Percentiles rank a stretch among this genome's conserved stretches.
Evolutionary conservation across 2,797 vertebrate species (phyloP).

Genomic region (Philypnodon macrostomus): DNA sequence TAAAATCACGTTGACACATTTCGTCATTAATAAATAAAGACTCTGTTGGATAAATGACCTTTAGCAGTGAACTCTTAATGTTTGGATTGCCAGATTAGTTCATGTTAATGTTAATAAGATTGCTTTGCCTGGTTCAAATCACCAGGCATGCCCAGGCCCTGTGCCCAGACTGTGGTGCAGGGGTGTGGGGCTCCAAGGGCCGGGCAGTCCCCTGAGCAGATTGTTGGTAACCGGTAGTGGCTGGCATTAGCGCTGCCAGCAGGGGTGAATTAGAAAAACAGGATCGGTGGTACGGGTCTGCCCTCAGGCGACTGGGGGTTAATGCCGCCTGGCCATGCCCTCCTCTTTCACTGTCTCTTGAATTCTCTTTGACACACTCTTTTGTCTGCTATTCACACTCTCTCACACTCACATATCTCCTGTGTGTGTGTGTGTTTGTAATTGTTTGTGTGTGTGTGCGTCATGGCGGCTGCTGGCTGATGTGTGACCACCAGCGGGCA

Average conservation of each 20-base stretch:
- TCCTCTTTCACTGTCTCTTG: conserved; percentile 24
- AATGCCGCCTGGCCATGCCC: conserved; percentile 68
- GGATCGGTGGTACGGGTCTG: conserved; percentile 67
- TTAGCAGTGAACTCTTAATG: conserved; percentile 5
- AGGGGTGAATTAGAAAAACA: conserved; percentile 77
- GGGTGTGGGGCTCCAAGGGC: conserved; percentile 44
- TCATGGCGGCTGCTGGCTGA: conserved; percentile 73
- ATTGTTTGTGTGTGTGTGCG: conserved; percentile 59
- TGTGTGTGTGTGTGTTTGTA: conserved; percentile 43
- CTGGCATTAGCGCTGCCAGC: conserved; percentile 69
- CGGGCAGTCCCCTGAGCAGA: conserved; percentile 68
- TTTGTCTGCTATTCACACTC: conserved; percentile 18
- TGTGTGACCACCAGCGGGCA: conserved; percentile 73
- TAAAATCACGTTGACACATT: conserved; percentile 4
- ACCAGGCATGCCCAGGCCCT: conserved; percentile 31
- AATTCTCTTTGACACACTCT: conserved; percentile 24
- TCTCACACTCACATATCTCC: conserved; percentile 8
- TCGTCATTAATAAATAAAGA: conserved; percentile 13
- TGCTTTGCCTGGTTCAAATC: conserved; percentile 29
- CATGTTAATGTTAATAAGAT: conserved; percentile 6
- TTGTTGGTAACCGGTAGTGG: conserved; percentile 70
- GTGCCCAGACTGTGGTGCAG: conserved; percentile 36
- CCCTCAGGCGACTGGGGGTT: conserved; percentile 69
- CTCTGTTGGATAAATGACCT: conserved; percentile 11
- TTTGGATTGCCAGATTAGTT: conserved; percentile 11